Percentiles rank a stretch among this genome's conserved stretches.
Evolutionary conservation across 2,888 invertebrate species (phyloP).

Genomic region (Spicauda simplicius): DNA sequence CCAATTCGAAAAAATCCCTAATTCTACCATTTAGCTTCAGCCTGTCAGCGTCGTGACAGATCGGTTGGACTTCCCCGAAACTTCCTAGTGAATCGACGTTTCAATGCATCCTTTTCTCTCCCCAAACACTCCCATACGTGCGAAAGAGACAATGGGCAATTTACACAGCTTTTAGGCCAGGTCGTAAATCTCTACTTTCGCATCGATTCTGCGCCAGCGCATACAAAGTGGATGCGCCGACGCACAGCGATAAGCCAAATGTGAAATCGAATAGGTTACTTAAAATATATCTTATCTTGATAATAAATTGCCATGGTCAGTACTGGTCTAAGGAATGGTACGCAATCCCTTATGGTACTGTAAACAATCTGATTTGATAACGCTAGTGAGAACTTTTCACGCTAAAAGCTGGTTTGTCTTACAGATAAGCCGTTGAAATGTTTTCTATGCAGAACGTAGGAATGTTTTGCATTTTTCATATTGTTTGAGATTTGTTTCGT

Average conservation of each 20-base stretch:
- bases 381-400: conserved; percentile 24
- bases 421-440: conserved; percentile 12
- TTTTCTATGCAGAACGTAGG: conserved; percentile 8
- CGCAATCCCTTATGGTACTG: conserved; percentile 23
- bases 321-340: conserved; percentile 32
- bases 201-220: conserved; percentile 63
- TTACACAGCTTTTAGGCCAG: conserved; percentile 67
- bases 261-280: conserved; percentile 38
- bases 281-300: conserved; percentile 36
- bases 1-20: background rate
- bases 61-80: conserved; percentile 33
- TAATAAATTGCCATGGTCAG: conserved; percentile 35
- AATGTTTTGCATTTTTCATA: conserved; percentile 14
- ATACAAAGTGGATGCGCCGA: conserved; percentile 57
- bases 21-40: conserved; percentile 13
- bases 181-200: conserved; percentile 71
- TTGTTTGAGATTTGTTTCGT: background rate
- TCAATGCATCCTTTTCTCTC: conserved; percentile 43
- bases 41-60: conserved; percentile 27
- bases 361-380: conserved; percentile 28
- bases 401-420: conserved; percentile 28
- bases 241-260: conserved; percentile 39
- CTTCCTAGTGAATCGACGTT: conserved; percentile 17
- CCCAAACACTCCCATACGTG: conserved; percentile 37
- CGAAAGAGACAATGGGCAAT: conserved; percentile 56